Base-by-base conservation (phyloP, 2,797 vertebrate genomes). In the Sebastes jordani region DNA sequence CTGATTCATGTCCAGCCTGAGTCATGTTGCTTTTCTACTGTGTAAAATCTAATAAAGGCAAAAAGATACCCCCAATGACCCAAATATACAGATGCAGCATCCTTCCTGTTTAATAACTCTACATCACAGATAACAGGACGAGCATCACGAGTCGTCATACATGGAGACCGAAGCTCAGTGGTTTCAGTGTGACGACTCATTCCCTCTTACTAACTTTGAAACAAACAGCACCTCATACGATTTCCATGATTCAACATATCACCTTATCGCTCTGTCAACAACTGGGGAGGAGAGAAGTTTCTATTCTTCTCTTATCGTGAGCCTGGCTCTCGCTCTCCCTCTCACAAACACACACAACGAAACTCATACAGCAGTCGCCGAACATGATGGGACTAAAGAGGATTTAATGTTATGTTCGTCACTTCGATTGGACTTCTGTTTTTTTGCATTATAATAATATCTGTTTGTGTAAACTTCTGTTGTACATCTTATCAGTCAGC, bases 231-330 rank as follows among this genome's bases (percentile, higher is more conserved):
- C 27, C 64, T 71, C 74, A 32, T 60, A 54, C 6, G 29, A 72
- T 73, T 80, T 81, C 59, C 71, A 78, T 82, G 78, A 89, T 87
- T 90, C 80, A 87, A 9, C 55, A n/a, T 79, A 54, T 68, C 67
- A 29, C 60, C 80, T 91, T 85, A 88, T 92, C 88, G 9, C 71
- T 91, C 30, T 77, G 86, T 91, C 88, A 91, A 91, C 91, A 89
- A 23, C 62, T 6, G 46, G 58, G 76, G 29, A 75, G 75, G 81
- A 84, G 76, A 88, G 69, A 86, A 68, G 84, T 90, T 89, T 80
- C 83, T 88, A 69, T 88, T 88, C 75, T 77, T 86, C 75, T 64
- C 84, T 89, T 90, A 88, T 93, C 89, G 22, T 4, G 6, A 60
- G 23, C 36, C 64, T 71, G 27, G 1, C 34, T 61, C 68, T 18